Percentiles rank a stretch among this genome's conserved stretches.
phyloP scores from a whole-genome alignment of 2,888 invertebrate genomes.

The Buathra laborator region DNA sequence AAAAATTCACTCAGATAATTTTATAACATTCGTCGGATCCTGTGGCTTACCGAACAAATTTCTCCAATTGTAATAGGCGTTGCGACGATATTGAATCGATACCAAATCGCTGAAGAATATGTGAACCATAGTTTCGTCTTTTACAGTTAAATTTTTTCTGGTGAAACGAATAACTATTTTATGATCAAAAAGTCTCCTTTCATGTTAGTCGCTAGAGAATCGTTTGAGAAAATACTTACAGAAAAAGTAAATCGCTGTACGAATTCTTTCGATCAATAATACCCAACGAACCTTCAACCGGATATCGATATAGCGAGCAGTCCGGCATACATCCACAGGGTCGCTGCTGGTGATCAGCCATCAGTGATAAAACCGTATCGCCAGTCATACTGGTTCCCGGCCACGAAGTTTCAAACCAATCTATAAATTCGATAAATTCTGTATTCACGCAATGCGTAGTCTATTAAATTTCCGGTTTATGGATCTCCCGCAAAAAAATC shows the following conservation, averaged over 20 bases:
- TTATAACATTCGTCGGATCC: background rate
- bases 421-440: slow-evolving; percentile 67
- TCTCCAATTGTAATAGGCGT: slow-evolving; percentile 90
- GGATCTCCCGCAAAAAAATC: background rate
- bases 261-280: slow-evolving; percentile 85
- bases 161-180: slow-evolving; percentile 69
- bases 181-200: background rate
- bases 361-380: slow-evolving; percentile 49
- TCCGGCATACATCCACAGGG: slow-evolving; percentile 88
- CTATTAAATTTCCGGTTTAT: background rate
- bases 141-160: slow-evolving; percentile 85
- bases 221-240: slow-evolving; percentile 83
- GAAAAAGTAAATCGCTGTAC: slow-evolving; percentile 85
- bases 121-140: slow-evolving; percentile 88
- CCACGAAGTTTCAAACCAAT: slow-evolving; percentile 82
- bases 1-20: slow-evolving; percentile 20
- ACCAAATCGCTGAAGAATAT: slow-evolving; percentile 90
- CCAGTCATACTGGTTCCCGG: slow-evolving; percentile 81
- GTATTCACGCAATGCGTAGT: background rate
- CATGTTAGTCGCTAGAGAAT: background rate
- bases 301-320: slow-evolving; percentile 88
- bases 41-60: slow-evolving; percentile 88
- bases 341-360: slow-evolving; percentile 58
- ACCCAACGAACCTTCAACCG: slow-evolving; percentile 89
- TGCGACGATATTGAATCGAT: slow-evolving; percentile 89